These are phyloP conservation scores for Ammodytes marinus DNA, from an alignment of 2,113 vertebrate genomes.

Conservation along the genomic window DNA sequence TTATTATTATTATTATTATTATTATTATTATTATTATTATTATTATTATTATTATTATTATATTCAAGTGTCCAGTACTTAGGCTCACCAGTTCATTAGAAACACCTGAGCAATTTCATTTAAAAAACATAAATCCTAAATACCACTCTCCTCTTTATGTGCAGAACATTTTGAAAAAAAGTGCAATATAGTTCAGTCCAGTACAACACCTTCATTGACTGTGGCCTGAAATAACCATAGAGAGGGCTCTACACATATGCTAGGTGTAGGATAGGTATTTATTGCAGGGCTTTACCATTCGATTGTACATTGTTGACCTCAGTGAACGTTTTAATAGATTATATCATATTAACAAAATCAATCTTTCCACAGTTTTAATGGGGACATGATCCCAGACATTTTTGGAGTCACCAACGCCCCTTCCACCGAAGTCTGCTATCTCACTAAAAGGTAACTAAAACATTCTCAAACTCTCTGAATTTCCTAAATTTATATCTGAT, in stretches of 20 bases:
- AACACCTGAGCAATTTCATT: neutral
- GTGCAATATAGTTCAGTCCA: neutral
- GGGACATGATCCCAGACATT: constrained; percentile 96
- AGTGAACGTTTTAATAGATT: neutral
- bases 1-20: neutral
- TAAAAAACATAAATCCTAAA: neutral
- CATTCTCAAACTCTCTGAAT: neutral
- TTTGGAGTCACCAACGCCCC: constrained; percentile 84
- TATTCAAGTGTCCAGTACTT: neutral
- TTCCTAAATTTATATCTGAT: neutral
- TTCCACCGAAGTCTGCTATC: constrained; percentile 86
- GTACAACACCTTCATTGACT: neutral
- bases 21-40: neutral
- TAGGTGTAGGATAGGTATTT: no score
- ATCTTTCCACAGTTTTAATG: constrained; percentile 90
- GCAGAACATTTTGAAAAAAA: neutral
- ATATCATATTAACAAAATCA: neutral
- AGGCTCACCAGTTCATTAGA: neutral
- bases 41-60: neutral
- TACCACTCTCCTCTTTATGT: neutral
- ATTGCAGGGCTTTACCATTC: neutral
- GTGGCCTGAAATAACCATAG: neutral
- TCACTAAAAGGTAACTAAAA: constrained; percentile 82
- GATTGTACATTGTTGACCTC: neutral
- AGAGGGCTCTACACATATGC: neutral